Evolutionary conservation across 2,888 invertebrate species (phyloP), one percentile per base, ranked within the genome.

Genomic region (Rhamphomyia laevipes): DNA sequence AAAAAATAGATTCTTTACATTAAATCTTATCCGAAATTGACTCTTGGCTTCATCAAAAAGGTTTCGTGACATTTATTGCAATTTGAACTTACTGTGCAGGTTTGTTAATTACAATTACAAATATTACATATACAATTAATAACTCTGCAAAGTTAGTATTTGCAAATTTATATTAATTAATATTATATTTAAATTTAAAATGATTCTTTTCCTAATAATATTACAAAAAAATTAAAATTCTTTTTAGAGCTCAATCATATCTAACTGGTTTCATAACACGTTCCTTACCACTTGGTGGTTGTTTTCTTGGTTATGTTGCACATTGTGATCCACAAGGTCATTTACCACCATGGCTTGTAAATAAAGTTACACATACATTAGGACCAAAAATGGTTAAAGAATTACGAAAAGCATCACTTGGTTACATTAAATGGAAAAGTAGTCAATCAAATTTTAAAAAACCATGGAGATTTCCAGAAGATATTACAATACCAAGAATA

Each of bases 271-370:
- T 81, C 63, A 76, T 84, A 56, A 78, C 92, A 53, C 74, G 86
- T 47, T 73, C 77, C 4, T 65, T 74, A 21, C 67, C 70, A 48
- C 69, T 66, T 47, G 71, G 73, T 6, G 84, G 86, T 53, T 86
- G 88, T 63, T 83, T 84, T 71, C 73, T 93, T 50, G 88, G 87
- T 18, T 94, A 93, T 67, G 81, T 93, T 31, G 86, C 92, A 2
- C 88, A 92, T 61, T 87, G 88, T 5, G 93, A 93, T 70, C 92
- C 92, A 11, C 81, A 84, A 63, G 93, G 92, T 55, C 82, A 82
- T 42, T 73, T 93, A 49, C 93, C 93, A 2, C 82, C 84, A 9
- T 93, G 92, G 92, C 73, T 90, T 50, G 88, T 92, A 42, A 93
- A 94, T 72, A 88, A 81, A 68, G 74, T 82, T 33, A 84, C 86